Evolutionary conservation across 2,797 vertebrate species (phyloP), one percentile per base, ranked within the genome.

Genomic region (Brachyalestes nurse): DNA sequence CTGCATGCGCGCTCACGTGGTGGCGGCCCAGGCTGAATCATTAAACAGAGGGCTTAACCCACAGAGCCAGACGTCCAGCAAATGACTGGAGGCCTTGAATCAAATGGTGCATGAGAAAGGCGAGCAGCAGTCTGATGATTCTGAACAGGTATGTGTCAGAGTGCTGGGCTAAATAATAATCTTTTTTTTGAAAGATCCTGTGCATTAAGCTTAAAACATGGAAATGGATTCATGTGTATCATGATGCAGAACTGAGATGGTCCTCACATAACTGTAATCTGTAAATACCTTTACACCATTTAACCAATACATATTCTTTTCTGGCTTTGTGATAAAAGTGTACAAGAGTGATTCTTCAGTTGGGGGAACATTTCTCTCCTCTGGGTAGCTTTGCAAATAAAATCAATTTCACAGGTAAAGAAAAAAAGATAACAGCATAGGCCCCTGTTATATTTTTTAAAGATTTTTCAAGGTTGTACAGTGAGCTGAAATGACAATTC

Each of bases 31-130:
- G 81, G n/a, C 87, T 88, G 93, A 93, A 94, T 93, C 47, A 82
- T 83, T 91, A 93, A 94, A 80, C 88, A 92, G 90, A 79, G 90
- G 83, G 87, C 90, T 93, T 93, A 93, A 93, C 90, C 91, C 91
- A 90, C 80, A 81, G 90, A 93, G 91, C 87, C 89, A 88, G 87
- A 92, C 88, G 90, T 91, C 90, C 85, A 90, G 89, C 47, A 88
- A 87, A 88, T 89, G 84, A 90, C 85, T 82, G 82, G 85, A 88
- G 88, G 89, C 88, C 88, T 91, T 89, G 88, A 89, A 88, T 89
- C 77, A 86, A 89, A 89, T 86, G 85, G 84, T 90, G 89, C 90
- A 91, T 91, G 90, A 88, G 88, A 92, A 92, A 86, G 90, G 82
- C 85, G 89, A 91, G 90, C 86, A 88, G 57, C 14, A 6, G 16